Evolutionary conservation across 2,113 vertebrate species (phyloP).

Genomic region (Chrysemys picta): DNA sequence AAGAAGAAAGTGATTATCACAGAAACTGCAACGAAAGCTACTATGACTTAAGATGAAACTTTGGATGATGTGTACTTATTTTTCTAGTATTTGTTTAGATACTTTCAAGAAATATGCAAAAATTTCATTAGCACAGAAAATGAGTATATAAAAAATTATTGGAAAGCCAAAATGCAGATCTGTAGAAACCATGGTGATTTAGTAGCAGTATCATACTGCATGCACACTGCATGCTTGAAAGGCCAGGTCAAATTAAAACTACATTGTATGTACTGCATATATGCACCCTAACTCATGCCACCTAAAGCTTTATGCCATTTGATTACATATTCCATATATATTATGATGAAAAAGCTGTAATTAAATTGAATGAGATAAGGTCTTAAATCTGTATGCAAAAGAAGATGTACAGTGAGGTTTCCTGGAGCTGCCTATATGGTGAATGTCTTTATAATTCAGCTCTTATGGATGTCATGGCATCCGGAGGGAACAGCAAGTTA

Average conservation of each 20-base stretch:
- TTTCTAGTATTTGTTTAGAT: neutral
- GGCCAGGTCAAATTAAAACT: neutral
- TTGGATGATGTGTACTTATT: neutral
- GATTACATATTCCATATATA: neutral
- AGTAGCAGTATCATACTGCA: neutral
- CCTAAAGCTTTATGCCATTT: neutral
- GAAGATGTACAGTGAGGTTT: neutral
- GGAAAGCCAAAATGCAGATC: neutral
- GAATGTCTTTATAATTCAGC: neutral
- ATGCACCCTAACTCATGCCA: neutral
- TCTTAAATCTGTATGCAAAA: neutral
- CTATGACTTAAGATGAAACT: conserved; percentile 6
- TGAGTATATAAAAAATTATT: neutral
- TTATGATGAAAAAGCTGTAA: neutral
- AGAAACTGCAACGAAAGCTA: conserved; percentile 40
- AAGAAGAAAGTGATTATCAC: conserved; percentile 17
- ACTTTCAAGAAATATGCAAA: neutral
- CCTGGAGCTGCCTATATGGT: too few species aligned
- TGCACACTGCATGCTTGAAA: neutral
- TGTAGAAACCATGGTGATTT: neutral
- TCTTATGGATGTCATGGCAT: neutral
- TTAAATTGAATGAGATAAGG: neutral
- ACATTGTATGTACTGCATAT: neutral
- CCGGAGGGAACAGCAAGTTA: neutral
- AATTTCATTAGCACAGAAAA: neutral